Base-by-base conservation (phyloP, 2,113 vertebrate genomes). In the Diglossa brunneiventris region DNA sequence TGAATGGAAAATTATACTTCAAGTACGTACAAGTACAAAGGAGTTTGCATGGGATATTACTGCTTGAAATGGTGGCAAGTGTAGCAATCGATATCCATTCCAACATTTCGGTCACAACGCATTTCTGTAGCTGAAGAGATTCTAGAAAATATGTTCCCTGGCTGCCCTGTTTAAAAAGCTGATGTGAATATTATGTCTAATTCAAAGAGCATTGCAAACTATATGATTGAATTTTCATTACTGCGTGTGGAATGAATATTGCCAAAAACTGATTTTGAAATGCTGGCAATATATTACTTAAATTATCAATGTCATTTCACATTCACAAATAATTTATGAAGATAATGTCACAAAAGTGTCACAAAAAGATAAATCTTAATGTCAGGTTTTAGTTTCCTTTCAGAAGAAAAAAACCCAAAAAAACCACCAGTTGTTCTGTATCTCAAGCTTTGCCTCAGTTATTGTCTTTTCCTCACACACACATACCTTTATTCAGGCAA, bases 151-250 rank as follows among this genome's bases (percentile, higher is more conserved):
- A 82, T 16, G 33, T 78, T 67, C 49, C 49, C 37, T 61, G 41
- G 19, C 22, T 87, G 28, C 49, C 15, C 49, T 73, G 16, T 76
- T 91, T 69, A 77, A 95, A 89, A 89, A 84, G 26, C 39, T 84
- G 66, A 52, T 87, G 72, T 39, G 52, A 89, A 37, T 85, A 95
- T 85, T 79, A 72, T 6, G 9, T 35, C 69, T 84, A 72, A 87
- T 87, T 91, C 85, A 94, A 92, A 78, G 39, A 84, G 35, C 84
- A 84, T 46, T 89, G 80, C 42, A 87, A 96, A 64, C 19, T 78
- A 27, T 85, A n/a, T 30, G 46, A 90, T 15, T 85, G 90, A 73
- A 85, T 94, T 94, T 95, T 90, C 63, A 92, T 90, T 93, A 58
- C n/a, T 66, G 10, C 61, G 16, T 73, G 31, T 85, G 55, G n/a